Base-by-base conservation (phyloP, 2,797 vertebrate genomes). In the Microctenopoma stevenorrisi region DNA sequence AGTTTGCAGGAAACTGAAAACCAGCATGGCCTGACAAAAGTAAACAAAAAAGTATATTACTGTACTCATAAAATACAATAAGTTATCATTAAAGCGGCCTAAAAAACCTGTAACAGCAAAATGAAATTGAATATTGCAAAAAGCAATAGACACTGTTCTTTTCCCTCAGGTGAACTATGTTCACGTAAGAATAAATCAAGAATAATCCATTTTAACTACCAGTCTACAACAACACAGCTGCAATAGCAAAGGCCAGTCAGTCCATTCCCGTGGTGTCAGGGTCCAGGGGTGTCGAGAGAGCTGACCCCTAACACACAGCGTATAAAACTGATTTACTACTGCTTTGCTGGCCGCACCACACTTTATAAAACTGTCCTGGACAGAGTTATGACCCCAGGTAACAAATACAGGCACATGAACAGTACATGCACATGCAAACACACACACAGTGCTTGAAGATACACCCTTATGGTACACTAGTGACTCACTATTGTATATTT, bases 321-420 rank as follows among this genome's bases (percentile, higher is more conserved):
- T 91, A 94, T 93, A 93, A 94, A 93, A 90, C 61, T 91, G 90
- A 94, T 94, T 94, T 93, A 93, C 78, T 78, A 84, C 78, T 42
- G 78, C 81, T 88, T 85, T 71, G 64, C 85, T 84, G 85, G 88
- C 84, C 89, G 85, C 74, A 79, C 65, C 54, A 65, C 89, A 93
- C 90, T 91, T 93, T 92, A 93, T 93, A 92, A 93, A 93, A 92
- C 89, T 92, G 90, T 93, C 89, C 81, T 61, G 76, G 77, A 71
- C 79, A 92, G 87, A 93, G 82, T 93, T 93, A 94, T 72, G 78
- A 87, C 82, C 81, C 68, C 86, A 79, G 84, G 78, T 87, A 85
- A 82, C 75, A 66, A 78, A 79, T 72, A 74, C 72, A 79, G 82
- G 83, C 79, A 81, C 55, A 26, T 60, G 68, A 62, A 56, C 38